phyloP scores from a whole-genome alignment of 2,888 invertebrate genomes.

The Herminia tarsipennalis region DNA sequence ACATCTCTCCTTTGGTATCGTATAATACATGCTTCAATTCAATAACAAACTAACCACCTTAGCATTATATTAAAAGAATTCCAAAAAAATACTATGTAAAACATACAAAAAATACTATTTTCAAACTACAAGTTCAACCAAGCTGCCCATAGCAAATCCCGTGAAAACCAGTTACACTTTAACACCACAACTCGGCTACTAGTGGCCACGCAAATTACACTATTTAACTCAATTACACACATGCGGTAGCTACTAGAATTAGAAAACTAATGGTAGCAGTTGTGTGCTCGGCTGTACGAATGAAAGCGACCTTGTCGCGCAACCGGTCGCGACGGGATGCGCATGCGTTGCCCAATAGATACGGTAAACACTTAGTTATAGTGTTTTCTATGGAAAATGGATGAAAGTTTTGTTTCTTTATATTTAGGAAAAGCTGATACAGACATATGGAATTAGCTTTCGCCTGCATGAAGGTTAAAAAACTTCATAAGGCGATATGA shows the following conservation, averaged over 20 bases:
- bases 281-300: constrained; percentile 32
- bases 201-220: not conserved
- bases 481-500: too few species aligned
- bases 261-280: constrained; percentile 31
- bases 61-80: not conserved
- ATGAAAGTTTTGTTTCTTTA: constrained; percentile 11
- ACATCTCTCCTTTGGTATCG: too few species aligned
- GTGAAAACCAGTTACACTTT: not conserved
- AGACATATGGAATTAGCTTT: too few species aligned
- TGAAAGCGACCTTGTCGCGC: constrained; percentile 45
- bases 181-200: not conserved
- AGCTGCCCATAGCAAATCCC: too few species aligned
- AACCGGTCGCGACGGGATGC: constrained; percentile 35
- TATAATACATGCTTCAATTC: too few species aligned
- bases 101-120: too few species aligned
- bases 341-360: constrained; percentile 12
- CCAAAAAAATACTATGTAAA: too few species aligned
- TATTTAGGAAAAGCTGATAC: too few species aligned
- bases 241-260: constrained; percentile 16
- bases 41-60: too few species aligned
- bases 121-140: too few species aligned
- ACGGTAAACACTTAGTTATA: constrained; percentile 19
- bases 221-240: constrained; percentile 23
- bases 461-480: too few species aligned
- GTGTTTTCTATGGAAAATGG: constrained; percentile 13